Evolutionary conservation across 1,140 invertebrate species (phyloP).

Genomic region (Drosophila suzukii): DNA sequence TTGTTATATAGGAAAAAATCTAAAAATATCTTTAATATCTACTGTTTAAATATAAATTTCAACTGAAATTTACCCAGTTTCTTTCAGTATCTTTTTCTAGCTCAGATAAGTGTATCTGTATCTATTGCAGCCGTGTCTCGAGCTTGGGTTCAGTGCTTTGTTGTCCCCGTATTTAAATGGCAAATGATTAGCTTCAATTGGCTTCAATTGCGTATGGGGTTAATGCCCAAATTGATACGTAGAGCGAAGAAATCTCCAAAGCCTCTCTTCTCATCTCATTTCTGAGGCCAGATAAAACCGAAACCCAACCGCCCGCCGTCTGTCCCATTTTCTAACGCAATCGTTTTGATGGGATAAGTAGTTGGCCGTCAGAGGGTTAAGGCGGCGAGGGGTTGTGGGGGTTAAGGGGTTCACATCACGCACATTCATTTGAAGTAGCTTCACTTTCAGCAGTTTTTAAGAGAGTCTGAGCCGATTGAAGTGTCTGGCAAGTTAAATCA

Average conservation of each 20-base stretch:
- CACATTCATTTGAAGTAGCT: constrained; percentile 62
- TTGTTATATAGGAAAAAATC: no score
- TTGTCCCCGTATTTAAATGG: constrained; percentile 73
- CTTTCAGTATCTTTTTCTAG: background rate
- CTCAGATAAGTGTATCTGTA: constrained; percentile 7
- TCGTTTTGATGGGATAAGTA: constrained; percentile 49
- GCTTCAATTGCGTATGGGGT: constrained; percentile 67
- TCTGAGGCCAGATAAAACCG: constrained; percentile 15
- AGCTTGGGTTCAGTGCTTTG: constrained; percentile 34
- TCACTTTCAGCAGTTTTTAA: constrained; percentile 53
- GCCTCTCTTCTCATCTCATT: background rate
- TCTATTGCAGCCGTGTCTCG: constrained; percentile 20
- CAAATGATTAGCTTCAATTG: constrained; percentile 80
- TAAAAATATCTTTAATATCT: no score
- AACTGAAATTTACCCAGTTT: no score
- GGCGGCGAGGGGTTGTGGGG: background rate
- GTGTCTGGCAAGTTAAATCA: constrained; percentile 69
- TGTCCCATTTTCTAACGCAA: constrained; percentile 29
- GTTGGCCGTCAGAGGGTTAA: constrained; percentile 12
- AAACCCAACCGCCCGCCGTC: constrained; percentile 1
- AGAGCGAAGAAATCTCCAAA: constrained; percentile 16
- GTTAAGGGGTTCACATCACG: constrained; percentile 32
- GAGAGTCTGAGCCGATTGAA: constrained; percentile 47
- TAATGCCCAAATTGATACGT: constrained; percentile 59
- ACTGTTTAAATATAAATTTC: no score